These are phyloP conservation scores for Pangasius macronema DNA, from an alignment of 2,797 vertebrate species.

Conservation along the genomic window DNA sequence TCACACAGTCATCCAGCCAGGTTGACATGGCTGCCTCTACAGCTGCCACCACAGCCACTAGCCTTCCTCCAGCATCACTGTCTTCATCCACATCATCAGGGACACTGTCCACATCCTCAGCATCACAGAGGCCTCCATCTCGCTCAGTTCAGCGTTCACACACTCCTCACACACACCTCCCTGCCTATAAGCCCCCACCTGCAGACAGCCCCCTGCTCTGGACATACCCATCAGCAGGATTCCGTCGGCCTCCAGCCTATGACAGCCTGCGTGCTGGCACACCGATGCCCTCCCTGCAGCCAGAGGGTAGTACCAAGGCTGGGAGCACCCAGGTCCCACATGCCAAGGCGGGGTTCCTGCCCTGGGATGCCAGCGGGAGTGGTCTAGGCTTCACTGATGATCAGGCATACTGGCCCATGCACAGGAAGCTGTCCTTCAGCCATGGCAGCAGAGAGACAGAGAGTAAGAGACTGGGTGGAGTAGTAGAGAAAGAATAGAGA, in stretches of 20 bases:
- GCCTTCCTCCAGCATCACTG: conserved; percentile 56
- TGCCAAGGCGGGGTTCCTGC: conserved; percentile 75
- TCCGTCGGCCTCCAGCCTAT: conserved; percentile 86
- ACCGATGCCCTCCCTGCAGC: conserved; percentile 72
- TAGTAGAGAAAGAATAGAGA: conserved; percentile 40
- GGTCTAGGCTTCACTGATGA: conserved; percentile 73
- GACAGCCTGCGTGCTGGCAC: conserved; percentile 80
- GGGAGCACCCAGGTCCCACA: conserved; percentile 68
- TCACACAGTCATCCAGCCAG: conserved; percentile 46
- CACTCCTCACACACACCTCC: conserved; percentile 73
- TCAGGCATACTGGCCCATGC: conserved; percentile 82
- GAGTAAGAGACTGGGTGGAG: conserved; percentile 76
- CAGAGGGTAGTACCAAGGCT: conserved; percentile 65
- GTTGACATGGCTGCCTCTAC: conserved; percentile 69
- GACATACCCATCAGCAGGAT: conserved; percentile 87
- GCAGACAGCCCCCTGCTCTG: conserved; percentile 83
- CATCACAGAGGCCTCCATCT: conserved; percentile 69
- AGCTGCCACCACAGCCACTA: conserved; percentile 73
- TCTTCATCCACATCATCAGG: conserved; percentile 49
- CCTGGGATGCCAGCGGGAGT: conserved; percentile 79
- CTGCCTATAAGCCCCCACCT: conserved; percentile 79
- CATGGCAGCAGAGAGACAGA: conserved; percentile 82
- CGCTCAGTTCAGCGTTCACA: conserved; percentile 72
- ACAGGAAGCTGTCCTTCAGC: conserved; percentile 83
- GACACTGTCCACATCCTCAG: conserved; percentile 69